phyloP scores from a whole-genome alignment of 2,888 invertebrate genomes.

The Cephus pulcher region DNA sequence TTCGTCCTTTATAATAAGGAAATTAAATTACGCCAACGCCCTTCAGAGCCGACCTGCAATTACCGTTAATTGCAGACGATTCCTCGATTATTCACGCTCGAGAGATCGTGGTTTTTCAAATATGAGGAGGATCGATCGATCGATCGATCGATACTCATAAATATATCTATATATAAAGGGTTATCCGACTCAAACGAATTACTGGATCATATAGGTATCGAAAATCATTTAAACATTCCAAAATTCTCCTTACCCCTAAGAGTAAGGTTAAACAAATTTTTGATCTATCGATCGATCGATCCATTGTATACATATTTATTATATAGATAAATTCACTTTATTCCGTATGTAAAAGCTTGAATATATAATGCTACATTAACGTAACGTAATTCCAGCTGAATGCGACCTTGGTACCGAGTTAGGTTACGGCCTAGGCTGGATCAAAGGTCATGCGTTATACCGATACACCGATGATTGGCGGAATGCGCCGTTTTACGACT shows the following conservation, averaged over 20 bases:
- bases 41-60: slow-evolving; percentile 11
- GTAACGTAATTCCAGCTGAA: background rate
- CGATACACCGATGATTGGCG: slow-evolving; percentile 49
- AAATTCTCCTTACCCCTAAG: background rate
- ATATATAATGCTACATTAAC: background rate
- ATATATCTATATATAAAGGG: background rate
- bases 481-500: slow-evolving; percentile 52
- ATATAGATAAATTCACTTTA: background rate
- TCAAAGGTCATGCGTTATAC: slow-evolving; percentile 31
- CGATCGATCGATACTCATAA: background rate
- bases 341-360: background rate
- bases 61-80: slow-evolving; percentile 15
- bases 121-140: background rate
- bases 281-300: background rate
- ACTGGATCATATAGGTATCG: background rate
- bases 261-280: background rate
- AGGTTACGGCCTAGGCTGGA: slow-evolving; percentile 9
- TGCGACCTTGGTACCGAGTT: background rate
- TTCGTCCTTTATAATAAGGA: background rate
- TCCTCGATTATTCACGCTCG: slow-evolving; percentile 10
- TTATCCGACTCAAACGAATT: background rate
- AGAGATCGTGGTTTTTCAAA: background rate
- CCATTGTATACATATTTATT: background rate
- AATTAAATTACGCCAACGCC: slow-evolving; percentile 4
- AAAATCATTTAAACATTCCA: background rate